A percentile compares a stretch with the other conserved stretches of the same genome.
These are phyloP conservation scores for Isurus oxyrinchus DNA, from an alignment of 2,113 vertebrate genomes.

Conservation along the genomic window DNA sequence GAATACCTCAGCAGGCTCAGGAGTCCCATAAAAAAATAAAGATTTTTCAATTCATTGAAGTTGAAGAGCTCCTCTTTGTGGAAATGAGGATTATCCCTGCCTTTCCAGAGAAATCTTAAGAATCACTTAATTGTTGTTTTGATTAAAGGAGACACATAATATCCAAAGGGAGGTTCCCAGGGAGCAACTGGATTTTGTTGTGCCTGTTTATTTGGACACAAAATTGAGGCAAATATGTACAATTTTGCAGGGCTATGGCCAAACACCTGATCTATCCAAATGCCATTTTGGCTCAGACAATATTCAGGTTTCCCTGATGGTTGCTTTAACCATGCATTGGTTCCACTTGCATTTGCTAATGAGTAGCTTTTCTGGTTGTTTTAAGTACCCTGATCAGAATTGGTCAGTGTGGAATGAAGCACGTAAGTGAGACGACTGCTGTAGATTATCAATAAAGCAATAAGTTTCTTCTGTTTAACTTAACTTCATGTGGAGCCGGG, in stretches of 20 bases:
- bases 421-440: not conserved
- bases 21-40: not conserved
- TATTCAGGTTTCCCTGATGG: not conserved
- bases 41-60: conserved; percentile 12
- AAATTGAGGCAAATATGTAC: not conserved
- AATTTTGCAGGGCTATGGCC: not conserved
- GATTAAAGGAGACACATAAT: not conserved
- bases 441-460: not conserved
- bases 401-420: not conserved
- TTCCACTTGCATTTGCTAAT: not conserved
- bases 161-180: not conserved
- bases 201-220: not conserved
- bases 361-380: not conserved
- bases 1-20: not conserved
- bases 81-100: not conserved
- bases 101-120: not conserved
- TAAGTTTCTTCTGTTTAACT: not conserved
- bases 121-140: not conserved
- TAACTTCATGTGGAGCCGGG: not conserved
- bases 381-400: not conserved
- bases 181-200: too few relatives aligned
- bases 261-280: not conserved
- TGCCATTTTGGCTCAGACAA: not conserved
- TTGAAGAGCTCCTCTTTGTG: not conserved
- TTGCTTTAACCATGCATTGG: not conserved